A percentile compares a stretch with the other conserved stretches of the same genome.
phyloP scores from a whole-genome alignment of 2,113 vertebrate genomes.

The Mobula hypostoma region DNA sequence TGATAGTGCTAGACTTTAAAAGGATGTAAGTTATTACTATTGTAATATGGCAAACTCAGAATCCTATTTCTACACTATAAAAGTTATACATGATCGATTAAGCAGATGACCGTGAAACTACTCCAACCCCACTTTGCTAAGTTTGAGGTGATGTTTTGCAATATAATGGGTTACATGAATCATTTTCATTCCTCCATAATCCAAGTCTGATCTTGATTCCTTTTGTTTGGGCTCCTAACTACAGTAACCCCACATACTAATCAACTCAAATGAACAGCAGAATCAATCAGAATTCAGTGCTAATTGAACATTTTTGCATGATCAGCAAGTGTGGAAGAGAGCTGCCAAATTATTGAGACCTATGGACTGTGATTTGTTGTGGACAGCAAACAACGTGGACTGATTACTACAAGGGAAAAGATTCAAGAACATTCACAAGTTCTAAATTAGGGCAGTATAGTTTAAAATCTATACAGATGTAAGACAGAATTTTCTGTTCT shows the following conservation, averaged over 20 bases:
- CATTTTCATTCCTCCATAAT: neutral
- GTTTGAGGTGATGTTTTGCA: neutral
- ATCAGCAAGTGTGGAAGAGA: neutral
- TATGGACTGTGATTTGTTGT: neutral
- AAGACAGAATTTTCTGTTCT: neutral
- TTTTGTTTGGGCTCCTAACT: neutral
- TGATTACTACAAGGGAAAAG: neutral
- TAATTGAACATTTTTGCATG: neutral
- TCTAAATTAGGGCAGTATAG: neutral
- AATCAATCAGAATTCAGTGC: neutral
- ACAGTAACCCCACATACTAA: neutral
- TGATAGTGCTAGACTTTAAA: neutral
- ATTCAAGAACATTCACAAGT: neutral
- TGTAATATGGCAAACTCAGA: neutral
- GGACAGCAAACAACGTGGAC: neutral
- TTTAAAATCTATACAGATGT: neutral
- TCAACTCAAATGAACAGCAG: no score
- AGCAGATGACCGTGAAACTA: neutral
- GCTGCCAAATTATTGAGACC: neutral
- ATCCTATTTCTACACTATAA: neutral
- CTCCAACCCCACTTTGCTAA: neutral
- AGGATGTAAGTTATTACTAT: neutral
- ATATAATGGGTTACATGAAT: neutral
- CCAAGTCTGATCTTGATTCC: neutral
- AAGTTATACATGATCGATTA: neutral